A percentile compares a stretch with the other conserved stretches of the same genome.
Evolutionary conservation across 2,113 vertebrate genomes (phyloP).

Genomic region (Gobio gobio): DNA sequence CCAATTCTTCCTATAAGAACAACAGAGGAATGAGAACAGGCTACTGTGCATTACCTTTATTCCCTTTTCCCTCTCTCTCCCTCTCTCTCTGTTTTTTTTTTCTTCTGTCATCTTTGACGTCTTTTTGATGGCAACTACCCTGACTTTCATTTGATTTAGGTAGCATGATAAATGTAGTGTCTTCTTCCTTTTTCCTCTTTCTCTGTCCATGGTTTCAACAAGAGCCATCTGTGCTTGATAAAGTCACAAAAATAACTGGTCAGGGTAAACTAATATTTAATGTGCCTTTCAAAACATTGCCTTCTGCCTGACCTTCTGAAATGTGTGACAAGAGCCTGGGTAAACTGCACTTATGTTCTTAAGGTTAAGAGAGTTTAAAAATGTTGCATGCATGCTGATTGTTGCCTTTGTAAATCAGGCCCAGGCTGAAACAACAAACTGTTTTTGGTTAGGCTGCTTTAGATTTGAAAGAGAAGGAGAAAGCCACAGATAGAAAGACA

Average conservation of each 20-base stretch:
- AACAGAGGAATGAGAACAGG: neutral
- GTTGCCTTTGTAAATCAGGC: conserved; percentile 78
- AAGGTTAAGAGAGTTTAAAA: conserved; percentile 70
- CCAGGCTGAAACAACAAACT: conserved; percentile 79
- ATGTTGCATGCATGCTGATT: conserved; percentile 72
- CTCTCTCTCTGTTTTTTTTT: neutral
- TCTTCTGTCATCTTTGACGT: neutral
- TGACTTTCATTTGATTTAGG: conserved; percentile 56
- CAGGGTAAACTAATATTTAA: conserved; percentile 80
- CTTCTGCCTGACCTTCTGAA: conserved; percentile 75
- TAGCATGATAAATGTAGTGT: conserved; percentile 62
- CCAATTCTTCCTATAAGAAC: neutral
- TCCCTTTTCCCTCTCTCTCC: neutral
- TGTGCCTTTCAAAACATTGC: conserved; percentile 75
- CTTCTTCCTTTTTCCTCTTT: conserved; percentile 60
- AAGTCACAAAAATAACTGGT: conserved; percentile 77
- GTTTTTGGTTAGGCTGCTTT: conserved; percentile 71
- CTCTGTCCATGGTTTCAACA: conserved; percentile 52
- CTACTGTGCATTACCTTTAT: neutral
- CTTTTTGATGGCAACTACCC: conserved; percentile 23
- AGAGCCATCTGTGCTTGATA: conserved; percentile 79
- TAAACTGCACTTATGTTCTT: conserved; percentile 76
- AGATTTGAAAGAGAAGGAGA: conserved; percentile 2
- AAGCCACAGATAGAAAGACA: neutral
- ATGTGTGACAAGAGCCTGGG: conserved; percentile 72